These are phyloP conservation scores for Epistrophe eligans DNA, from an alignment of 2,888 invertebrate genomes.

Conservation along the genomic window DNA sequence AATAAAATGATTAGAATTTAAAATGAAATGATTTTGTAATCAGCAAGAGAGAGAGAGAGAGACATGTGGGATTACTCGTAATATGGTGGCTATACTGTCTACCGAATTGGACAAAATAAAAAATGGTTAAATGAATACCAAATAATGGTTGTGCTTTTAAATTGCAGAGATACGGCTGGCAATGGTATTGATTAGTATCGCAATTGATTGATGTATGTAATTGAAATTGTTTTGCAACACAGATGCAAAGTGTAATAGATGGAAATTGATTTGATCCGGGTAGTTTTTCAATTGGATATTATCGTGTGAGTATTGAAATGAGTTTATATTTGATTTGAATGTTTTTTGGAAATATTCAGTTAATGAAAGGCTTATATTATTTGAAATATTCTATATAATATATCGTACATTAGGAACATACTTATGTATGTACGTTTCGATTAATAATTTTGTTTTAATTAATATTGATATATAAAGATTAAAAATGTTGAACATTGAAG, in stretches of 20 bases:
- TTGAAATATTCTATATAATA: no score
- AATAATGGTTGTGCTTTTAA: no score
- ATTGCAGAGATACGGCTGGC: not conserved
- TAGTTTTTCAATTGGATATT: not conserved
- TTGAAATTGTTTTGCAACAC: not conserved
- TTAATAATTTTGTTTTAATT: no score
- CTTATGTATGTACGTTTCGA: no score
- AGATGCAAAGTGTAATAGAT: not conserved
- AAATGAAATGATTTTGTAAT: slow-evolving; percentile 17
- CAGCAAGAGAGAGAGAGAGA: not conserved
- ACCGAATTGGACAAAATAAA: not conserved
- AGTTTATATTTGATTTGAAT: no score
- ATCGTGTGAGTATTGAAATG: no score
- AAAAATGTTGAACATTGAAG: no score
- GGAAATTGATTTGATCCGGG: not conserved
- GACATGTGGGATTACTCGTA: not conserved
- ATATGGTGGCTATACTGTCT: not conserved
- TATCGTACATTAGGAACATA: no score
- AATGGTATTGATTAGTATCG: not conserved
- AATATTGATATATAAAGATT: no score
- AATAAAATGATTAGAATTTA: slow-evolving; percentile 41
- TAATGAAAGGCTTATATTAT: no score
- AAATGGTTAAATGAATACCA: not conserved
- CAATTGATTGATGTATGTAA: not conserved
- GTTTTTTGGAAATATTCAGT: no score